A percentile compares a stretch with the other conserved stretches of the same genome.
These are phyloP conservation scores for Microtus agrestis DNA, from an alignment of 2,797 vertebrate species.

Conservation along the genomic window DNA sequence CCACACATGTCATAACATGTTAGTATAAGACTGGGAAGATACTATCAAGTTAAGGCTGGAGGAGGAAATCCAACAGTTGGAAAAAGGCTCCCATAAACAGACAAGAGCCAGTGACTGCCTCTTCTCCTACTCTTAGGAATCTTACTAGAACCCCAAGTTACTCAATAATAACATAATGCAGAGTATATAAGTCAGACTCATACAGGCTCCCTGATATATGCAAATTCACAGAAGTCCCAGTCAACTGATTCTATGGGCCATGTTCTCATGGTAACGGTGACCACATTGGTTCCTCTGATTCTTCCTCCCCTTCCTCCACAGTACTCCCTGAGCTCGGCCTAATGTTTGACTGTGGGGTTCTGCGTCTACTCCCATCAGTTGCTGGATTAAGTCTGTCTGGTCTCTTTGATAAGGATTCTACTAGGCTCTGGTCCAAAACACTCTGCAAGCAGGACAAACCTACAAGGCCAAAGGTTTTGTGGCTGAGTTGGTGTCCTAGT, in stretches of 20 bases:
- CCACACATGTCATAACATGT: neutral
- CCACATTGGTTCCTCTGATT: neutral
- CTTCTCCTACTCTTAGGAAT: too few relatives aligned
- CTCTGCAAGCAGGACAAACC: neutral
- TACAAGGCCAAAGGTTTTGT: neutral
- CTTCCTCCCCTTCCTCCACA: neutral
- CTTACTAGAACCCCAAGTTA: neutral
- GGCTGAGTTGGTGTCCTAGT: neutral
- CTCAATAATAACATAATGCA: neutral
- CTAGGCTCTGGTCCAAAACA: neutral
- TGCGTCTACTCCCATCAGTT: too few relatives aligned
- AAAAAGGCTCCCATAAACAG: neutral
- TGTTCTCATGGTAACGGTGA: neutral
- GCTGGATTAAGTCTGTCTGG: too few relatives aligned
- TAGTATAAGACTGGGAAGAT: neutral
- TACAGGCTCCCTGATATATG: neutral
- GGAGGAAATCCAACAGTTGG: neutral
- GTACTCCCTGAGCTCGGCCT: neutral
- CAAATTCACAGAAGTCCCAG: neutral
- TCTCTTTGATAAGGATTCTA: too few relatives aligned
- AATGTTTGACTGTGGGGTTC: too few relatives aligned
- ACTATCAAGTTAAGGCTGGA: neutral
- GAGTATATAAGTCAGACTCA: neutral
- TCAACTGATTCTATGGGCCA: neutral
- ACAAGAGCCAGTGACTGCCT: too few relatives aligned